phyloP scores from a whole-genome alignment of 1,140 invertebrate genomes.

The Nylanderia fulva region DNA sequence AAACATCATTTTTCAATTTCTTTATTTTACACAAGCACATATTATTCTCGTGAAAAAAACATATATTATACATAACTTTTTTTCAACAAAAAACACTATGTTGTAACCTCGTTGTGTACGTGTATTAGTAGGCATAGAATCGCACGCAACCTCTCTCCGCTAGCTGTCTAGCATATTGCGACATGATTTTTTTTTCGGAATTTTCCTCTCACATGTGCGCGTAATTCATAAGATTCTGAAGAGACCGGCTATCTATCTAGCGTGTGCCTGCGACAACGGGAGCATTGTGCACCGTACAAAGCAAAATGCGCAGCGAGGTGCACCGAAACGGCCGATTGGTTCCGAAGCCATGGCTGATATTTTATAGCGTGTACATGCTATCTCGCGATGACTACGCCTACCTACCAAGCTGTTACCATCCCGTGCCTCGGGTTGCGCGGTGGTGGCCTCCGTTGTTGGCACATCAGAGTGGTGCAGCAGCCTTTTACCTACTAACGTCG shows the following conservation, averaged over 20 bases:
- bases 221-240: background rate
- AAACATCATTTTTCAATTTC: background rate
- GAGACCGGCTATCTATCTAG: background rate
- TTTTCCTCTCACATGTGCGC: background rate
- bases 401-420: conserved; percentile 21
- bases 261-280: conserved; percentile 37
- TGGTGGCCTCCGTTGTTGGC: background rate
- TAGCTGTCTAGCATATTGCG: background rate
- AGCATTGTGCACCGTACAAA: conserved; percentile 74
- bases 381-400: conserved; percentile 45
- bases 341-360: conserved; percentile 69
- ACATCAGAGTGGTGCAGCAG: conserved; percentile 39
- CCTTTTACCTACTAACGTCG: conserved; percentile 63
- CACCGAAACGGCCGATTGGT: conserved; percentile 77
- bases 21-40: background rate
- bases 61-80: no score
- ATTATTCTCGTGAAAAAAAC: background rate
- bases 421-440: background rate
- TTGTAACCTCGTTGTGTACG: no score
- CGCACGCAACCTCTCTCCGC: background rate
- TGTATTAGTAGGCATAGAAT: background rate
- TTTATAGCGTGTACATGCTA: conserved; percentile 66
- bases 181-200: background rate
- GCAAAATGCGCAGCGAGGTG: conserved; percentile 79
- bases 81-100: no score